A percentile compares a stretch with the other conserved stretches of the same genome.
Conservation (phyloP, 2,113 vertebrate genomes). For the Tachycineta bicolor region DNA sequence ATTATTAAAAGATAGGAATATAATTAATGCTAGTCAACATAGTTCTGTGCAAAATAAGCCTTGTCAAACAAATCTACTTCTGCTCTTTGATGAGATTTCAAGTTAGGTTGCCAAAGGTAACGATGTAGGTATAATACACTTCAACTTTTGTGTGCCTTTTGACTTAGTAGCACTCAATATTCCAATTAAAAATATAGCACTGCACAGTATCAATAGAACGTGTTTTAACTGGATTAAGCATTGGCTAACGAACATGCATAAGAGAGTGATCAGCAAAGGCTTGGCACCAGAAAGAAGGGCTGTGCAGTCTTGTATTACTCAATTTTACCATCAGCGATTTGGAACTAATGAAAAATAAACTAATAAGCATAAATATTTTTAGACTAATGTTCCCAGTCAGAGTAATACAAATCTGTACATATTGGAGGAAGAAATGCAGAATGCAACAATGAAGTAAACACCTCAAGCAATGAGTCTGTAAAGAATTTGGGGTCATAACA, state of each 20-base stretch:
- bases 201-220: constrained; percentile 3
- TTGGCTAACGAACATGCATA: not conserved
- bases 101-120: constrained; percentile 37
- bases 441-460: not conserved
- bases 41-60: constrained; percentile 57
- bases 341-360: not conserved
- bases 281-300: not conserved
- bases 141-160: constrained; percentile 42
- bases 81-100: constrained; percentile 59
- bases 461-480: not conserved
- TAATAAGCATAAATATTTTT: not conserved
- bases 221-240: constrained; percentile 34
- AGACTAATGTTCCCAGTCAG: not conserved
- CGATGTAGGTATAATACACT: constrained; percentile 13
- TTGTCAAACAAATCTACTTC: constrained; percentile 58
- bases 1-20: constrained; percentile 56
- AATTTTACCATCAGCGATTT: not conserved
- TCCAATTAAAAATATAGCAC: constrained; percentile 57
- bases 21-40: constrained; percentile 60
- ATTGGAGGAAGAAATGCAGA: not conserved
- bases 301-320: not conserved
- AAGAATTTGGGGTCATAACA: not conserved
- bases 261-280: not conserved
- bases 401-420: not conserved
- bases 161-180: constrained; percentile 32